Evolutionary conservation across 30 jellyfish, hydroid and myxozoan genomes (phyloP).

Genomic region (Hydractinia echinata): DNA sequence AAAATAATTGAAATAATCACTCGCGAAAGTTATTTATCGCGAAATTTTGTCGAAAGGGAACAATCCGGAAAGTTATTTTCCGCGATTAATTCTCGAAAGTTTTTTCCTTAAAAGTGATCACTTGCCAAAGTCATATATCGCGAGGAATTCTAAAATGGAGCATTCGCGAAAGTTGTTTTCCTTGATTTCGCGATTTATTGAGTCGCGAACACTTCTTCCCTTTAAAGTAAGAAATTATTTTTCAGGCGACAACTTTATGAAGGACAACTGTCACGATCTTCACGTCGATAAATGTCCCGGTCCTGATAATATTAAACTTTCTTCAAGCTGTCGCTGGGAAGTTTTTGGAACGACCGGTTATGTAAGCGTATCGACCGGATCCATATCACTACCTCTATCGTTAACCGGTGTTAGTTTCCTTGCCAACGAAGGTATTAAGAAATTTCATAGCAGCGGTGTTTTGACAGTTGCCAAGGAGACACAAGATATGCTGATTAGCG

Average conservation of each 20-base stretch:
- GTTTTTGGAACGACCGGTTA: conserved; percentile 49
- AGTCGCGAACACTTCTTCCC: too few species aligned
- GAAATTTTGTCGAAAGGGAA: too few species aligned
- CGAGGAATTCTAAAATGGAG: too few species aligned
- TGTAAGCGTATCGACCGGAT: conserved; percentile 38
- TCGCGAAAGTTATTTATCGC: too few species aligned
- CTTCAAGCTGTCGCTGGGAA: conserved; percentile 58
- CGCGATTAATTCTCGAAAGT: too few species aligned
- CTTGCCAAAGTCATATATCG: too few species aligned
- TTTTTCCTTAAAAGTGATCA: too few species aligned
- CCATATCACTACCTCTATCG: conserved; percentile 41
- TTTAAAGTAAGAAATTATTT: too few species aligned
- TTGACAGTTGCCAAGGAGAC: conserved; percentile 47
- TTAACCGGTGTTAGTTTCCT: conserved; percentile 53
- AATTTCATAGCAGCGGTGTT: conserved; percentile 50
- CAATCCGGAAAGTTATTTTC: too few species aligned
- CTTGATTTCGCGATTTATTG: too few species aligned
- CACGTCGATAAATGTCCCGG: conserved; percentile 42
- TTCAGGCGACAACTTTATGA: background rate
- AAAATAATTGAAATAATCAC: too few species aligned
- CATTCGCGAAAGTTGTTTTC: too few species aligned
- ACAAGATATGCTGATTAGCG: conserved; percentile 9
- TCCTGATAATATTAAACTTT: conserved; percentile 19
- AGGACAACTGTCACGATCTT: conserved; percentile 26
- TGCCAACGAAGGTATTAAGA: conserved; percentile 8